A percentile compares a stretch with the other conserved stretches of the same genome.
Evolutionary conservation across 2,113 vertebrate genomes (phyloP).

Genomic region (Channa argus): DNA sequence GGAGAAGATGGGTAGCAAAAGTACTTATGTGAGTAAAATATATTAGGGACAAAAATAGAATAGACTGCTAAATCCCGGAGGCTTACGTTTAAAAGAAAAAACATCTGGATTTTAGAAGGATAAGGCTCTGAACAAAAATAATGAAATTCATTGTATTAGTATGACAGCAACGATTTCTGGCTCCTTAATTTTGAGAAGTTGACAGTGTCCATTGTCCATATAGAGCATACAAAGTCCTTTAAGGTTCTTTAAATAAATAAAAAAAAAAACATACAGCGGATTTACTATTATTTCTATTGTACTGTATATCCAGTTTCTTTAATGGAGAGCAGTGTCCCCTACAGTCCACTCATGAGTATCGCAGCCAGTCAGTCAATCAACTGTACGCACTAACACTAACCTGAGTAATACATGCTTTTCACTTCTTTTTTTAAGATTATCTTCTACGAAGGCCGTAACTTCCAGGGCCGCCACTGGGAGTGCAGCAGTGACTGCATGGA

Average conservation of each 20-base stretch:
- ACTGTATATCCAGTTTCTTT: slow-evolving; percentile 30
- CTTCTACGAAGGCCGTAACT: slow-evolving; percentile 83
- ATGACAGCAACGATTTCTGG: slow-evolving; percentile 11
- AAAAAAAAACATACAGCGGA: too few species aligned
- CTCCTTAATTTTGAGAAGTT: slow-evolving; percentile 7
- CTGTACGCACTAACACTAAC: not conserved
- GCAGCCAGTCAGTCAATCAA: not conserved
- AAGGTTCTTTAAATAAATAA: slow-evolving; percentile 24
- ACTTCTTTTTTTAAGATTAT: slow-evolving; percentile 73
- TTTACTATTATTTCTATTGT: too few species aligned
- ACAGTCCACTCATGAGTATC: slow-evolving; percentile 30
- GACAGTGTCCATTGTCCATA: not conserved
- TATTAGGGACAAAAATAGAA: not conserved
- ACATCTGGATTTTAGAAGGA: too few species aligned
- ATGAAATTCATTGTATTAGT: not conserved
- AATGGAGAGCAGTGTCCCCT: slow-evolving; percentile 71
- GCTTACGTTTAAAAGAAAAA: too few species aligned
- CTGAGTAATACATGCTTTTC: slow-evolving; percentile 2
- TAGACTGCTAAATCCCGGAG: not conserved
- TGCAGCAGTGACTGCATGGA: slow-evolving; percentile 80
- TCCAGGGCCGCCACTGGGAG: slow-evolving; percentile 82
- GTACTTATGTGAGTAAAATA: not conserved
- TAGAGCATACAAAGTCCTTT: not conserved
- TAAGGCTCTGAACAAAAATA: too few species aligned
- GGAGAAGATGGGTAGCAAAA: not conserved